phyloP scores from a whole-genome alignment of 2,113 vertebrate genomes.

The Mustela nigripes region DNA sequence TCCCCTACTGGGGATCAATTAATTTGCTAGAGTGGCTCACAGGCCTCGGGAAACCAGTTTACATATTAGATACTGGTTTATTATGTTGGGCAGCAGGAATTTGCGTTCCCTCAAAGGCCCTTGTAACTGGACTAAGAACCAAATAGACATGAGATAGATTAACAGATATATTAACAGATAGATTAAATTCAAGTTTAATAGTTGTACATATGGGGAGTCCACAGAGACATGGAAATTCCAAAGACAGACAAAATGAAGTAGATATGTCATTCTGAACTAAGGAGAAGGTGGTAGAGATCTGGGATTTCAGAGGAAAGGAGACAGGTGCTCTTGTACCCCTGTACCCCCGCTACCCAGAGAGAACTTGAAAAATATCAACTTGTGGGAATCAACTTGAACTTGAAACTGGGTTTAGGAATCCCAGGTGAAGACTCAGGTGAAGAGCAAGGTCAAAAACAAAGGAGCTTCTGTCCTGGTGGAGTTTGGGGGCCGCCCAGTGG shows the following conservation, averaged over 20 bases:
- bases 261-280: neutral
- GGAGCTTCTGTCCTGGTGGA: neutral
- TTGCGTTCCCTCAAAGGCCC: neutral
- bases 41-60: neutral
- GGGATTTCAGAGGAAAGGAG: neutral
- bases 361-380: neutral
- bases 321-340: neutral
- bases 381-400: neutral
- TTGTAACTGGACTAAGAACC: neutral
- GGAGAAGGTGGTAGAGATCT: neutral
- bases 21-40: neutral
- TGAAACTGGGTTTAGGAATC: neutral
- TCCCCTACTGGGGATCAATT: neutral
- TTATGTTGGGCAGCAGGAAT: neutral
- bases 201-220: neutral
- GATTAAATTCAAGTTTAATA: neutral
- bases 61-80: neutral
- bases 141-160: neutral
- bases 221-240: neutral
- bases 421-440: neutral
- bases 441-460: neutral
- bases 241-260: neutral
- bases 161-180: neutral
- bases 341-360: neutral
- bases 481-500: neutral